Conservation (phyloP, 35 echinoderm and acorn worm genomes). For the Apostichopus californicus region DNA sequence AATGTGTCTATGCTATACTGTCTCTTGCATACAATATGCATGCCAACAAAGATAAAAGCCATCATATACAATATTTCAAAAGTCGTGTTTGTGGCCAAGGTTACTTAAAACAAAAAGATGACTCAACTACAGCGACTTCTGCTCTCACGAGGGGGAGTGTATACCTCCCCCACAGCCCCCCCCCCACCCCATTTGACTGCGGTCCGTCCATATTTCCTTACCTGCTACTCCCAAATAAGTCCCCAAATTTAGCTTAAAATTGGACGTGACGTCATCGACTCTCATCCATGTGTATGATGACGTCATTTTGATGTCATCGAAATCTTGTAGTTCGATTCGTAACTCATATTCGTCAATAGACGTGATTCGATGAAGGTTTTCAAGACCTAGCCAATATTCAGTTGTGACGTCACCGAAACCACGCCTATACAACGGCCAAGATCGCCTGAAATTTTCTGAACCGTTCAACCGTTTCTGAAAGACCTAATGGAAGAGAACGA, state of each 20-base stretch:
- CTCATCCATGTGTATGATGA: slow-evolving; percentile 59
- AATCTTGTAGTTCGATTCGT: slow-evolving; percentile 72
- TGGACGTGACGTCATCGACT: slow-evolving; percentile 56
- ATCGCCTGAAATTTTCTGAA: slow-evolving; percentile 62
- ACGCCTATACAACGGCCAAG: slow-evolving; percentile 61
- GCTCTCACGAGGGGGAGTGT: too few species aligned
- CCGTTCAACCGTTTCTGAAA: slow-evolving; percentile 67
- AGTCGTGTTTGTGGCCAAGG: too few species aligned
- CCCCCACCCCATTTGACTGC: neutral
- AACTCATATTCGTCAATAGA: slow-evolving; percentile 64
- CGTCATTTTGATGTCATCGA: slow-evolving; percentile 63
- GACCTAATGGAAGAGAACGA: slow-evolving; percentile 46
- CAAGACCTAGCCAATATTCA: slow-evolving; percentile 80
- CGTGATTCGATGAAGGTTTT: slow-evolving; percentile 68
- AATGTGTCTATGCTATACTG: too few species aligned
- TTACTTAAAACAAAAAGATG: too few species aligned
- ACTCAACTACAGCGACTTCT: too few species aligned
- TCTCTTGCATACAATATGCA: too few species aligned
- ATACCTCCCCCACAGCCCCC: too few species aligned
- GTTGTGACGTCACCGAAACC: slow-evolving; percentile 64
- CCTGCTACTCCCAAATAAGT: slow-evolving; percentile 62
- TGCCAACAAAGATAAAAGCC: too few species aligned
- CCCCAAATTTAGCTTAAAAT: slow-evolving; percentile 59
- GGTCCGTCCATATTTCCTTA: neutral
- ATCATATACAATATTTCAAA: too few species aligned